Conservation (phyloP, 2,797 vertebrate genomes). For the Setipinna tenuifilis region DNA sequence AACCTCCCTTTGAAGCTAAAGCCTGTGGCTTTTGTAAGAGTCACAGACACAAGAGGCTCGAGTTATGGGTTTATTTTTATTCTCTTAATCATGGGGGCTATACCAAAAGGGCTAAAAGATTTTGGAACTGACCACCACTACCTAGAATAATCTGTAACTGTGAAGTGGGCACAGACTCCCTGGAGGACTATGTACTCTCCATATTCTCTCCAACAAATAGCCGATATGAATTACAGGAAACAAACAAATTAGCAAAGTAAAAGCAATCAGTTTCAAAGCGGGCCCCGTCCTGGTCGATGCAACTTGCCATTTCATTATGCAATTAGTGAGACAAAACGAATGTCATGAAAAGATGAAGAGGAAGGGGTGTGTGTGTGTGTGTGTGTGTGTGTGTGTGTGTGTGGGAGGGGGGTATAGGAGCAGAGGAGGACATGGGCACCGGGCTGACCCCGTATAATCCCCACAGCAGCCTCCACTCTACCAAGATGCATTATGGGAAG, state of each 20-base stretch:
- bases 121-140: neutral
- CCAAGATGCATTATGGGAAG: conserved; percentile 7
- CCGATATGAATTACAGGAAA: neutral
- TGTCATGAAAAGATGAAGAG: too few relatives aligned
- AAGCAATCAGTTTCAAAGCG: neutral
- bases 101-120: neutral
- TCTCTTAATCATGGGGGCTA: neutral
- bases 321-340: neutral
- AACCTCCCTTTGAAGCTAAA: neutral
- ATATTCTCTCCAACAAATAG: neutral
- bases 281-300: neutral
- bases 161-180: neutral
- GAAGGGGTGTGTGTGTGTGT: too few relatives aligned
- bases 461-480: conserved; percentile 3
- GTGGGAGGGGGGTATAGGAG: neutral
- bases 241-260: neutral
- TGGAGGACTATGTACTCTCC: neutral
- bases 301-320: neutral
- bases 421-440: neutral
- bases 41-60: neutral
- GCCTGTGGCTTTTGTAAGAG: neutral
- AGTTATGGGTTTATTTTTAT: neutral
- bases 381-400: too few relatives aligned
- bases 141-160: neutral
- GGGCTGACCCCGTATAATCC: neutral